Evolutionary conservation across 2,888 invertebrate species (phyloP).

Genomic region (Kryphioiulus occultus): DNA sequence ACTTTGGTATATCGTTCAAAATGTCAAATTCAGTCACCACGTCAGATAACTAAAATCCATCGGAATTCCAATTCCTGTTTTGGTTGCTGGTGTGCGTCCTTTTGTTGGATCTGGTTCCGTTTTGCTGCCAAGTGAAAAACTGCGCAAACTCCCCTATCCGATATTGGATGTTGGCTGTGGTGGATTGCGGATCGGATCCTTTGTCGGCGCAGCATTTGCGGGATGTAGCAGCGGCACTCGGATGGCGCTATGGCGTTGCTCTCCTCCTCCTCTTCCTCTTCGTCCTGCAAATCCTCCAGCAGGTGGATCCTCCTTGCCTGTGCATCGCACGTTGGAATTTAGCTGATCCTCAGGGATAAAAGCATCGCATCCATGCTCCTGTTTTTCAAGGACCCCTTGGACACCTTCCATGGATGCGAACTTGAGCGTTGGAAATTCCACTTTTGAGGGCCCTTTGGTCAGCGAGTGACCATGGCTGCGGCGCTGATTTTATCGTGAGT

Average conservation of each 20-base stretch:
- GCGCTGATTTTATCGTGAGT: conserved; percentile 14
- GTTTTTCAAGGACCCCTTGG: not conserved
- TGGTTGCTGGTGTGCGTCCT: too few species aligned
- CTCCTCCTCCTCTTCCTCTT: not conserved
- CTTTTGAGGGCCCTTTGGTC: not conserved
- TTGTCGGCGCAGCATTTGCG: conserved; percentile 9
- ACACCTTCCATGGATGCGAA: not conserved
- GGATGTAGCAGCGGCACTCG: not conserved
- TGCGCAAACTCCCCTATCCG: not conserved
- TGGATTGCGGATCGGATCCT: not conserved
- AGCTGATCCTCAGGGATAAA: not conserved
- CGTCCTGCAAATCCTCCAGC: not conserved
- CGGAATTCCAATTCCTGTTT: too few species aligned
- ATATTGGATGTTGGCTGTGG: not conserved
- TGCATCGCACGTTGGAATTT: not conserved
- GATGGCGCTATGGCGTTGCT: not conserved
- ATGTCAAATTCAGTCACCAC: too few species aligned
- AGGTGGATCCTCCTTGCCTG: not conserved
- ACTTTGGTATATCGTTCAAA: too few species aligned
- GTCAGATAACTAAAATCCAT: too few species aligned
- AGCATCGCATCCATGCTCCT: not conserved
- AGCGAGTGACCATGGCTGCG: not conserved
- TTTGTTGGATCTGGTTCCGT: too few species aligned
- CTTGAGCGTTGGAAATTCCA: not conserved
- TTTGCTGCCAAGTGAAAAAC: not conserved